A percentile compares a stretch with the other conserved stretches of the same genome.
These are phyloP conservation scores for Saccostrea echinata DNA, from an alignment of 1,140 invertebrate species.

Conservation along the genomic window DNA sequence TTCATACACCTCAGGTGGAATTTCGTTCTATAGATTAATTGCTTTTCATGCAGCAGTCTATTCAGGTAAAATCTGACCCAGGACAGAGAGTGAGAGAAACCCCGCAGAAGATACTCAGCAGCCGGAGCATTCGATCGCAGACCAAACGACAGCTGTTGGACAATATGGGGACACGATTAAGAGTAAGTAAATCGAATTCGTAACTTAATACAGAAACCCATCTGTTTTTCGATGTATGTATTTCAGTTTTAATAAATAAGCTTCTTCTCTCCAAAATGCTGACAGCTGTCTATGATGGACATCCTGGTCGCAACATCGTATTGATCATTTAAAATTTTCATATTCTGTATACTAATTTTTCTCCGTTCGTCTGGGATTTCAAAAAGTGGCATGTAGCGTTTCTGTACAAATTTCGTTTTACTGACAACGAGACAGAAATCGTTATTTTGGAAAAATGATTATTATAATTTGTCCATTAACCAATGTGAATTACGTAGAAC, in stretches of 20 bases:
- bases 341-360: constrained; percentile 19
- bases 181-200: constrained; percentile 1
- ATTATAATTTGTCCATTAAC: constrained; percentile 39
- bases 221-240: not conserved
- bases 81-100: constrained; percentile 1
- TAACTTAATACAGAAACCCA: not conserved
- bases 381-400: constrained; percentile 28
- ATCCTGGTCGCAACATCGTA: not conserved
- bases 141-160: not conserved
- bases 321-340: not conserved
- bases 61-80: constrained; percentile 33
- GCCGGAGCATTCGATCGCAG: not conserved
- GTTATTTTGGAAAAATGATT: constrained; percentile 38
- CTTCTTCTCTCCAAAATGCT: not conserved
- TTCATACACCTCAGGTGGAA: constrained; percentile 30
- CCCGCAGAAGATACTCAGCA: not conserved
- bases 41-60: constrained; percentile 22
- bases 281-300: not conserved
- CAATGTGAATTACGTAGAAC: constrained; percentile 31
- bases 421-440: constrained; percentile 38
- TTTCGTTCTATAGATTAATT: constrained; percentile 32
- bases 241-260: not conserved
- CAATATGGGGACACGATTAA: not conserved
- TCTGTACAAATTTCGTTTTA: constrained; percentile 25
- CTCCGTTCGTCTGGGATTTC: constrained; percentile 25